These are phyloP conservation scores for Podarcis cretensis DNA, from an alignment of 2,113 vertebrate genomes.

Conservation along the genomic window DNA sequence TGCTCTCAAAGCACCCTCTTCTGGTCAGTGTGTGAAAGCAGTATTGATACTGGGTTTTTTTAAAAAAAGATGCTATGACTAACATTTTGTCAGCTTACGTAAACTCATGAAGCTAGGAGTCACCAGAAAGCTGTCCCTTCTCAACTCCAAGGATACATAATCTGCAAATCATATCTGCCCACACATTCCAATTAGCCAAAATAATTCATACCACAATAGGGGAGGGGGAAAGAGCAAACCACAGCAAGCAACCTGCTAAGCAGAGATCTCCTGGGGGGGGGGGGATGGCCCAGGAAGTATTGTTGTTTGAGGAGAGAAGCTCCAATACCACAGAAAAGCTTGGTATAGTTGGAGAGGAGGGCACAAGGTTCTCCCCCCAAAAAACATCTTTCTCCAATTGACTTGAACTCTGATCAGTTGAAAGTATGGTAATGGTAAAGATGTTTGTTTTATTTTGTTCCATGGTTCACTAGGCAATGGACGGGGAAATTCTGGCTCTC, in stretches of 20 bases:
- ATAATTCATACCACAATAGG: neutral
- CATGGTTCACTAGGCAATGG: too few species aligned
- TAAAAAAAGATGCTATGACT: neutral
- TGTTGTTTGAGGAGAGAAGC: too few species aligned
- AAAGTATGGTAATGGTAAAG: too few species aligned
- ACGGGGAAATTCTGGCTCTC: too few species aligned
- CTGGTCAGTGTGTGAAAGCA: slow-evolving; percentile 45
- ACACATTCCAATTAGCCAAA: neutral
- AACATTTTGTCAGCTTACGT: neutral
- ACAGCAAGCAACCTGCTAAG: neutral
- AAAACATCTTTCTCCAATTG: too few species aligned
- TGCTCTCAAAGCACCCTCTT: slow-evolving; percentile 67
- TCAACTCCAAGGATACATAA: neutral
- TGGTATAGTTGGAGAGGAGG: too few species aligned
- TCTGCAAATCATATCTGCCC: neutral
- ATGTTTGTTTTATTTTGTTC: too few species aligned
- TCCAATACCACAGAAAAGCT: too few species aligned
- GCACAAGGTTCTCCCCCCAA: too few species aligned
- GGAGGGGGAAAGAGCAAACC: neutral
- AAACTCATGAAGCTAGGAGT: neutral
- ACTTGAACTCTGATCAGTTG: too few species aligned
- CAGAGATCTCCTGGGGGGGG: neutral
- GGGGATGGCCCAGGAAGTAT: too few species aligned
- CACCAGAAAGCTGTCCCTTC: neutral
- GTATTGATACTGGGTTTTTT: neutral